These are phyloP conservation scores for Anolis carolinensis DNA, from an alignment of 2,113 vertebrate species.

Conservation along the genomic window DNA sequence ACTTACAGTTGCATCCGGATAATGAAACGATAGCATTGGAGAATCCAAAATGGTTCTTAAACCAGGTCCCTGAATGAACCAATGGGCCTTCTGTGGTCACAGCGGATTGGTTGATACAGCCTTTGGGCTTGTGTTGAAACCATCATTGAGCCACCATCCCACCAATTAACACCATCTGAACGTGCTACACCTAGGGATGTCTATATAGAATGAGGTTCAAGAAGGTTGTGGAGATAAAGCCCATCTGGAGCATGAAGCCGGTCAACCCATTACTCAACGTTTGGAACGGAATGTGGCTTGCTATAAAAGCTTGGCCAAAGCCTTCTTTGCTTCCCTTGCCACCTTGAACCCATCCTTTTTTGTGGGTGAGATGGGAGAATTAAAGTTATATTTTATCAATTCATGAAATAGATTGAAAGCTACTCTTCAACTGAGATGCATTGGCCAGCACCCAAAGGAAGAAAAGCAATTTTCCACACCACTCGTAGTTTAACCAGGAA, in stretches of 20 bases:
- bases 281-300: neutral
- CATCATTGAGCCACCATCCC: too few relatives aligned
- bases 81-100: neutral
- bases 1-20: fast-evolving
- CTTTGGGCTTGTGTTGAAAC: neutral
- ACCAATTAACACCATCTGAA: neutral
- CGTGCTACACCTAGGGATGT: neutral
- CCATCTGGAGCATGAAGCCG: neutral
- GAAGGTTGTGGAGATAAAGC: neutral
- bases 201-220: neutral
- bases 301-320: neutral
- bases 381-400: neutral
- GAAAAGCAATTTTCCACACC: neutral
- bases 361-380: neutral
- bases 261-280: neutral
- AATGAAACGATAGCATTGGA: neutral
- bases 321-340: neutral
- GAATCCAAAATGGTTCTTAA: neutral
- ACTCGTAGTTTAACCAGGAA: too few relatives aligned
- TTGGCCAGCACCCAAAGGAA: neutral
- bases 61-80: neutral
- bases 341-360: neutral
- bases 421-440: neutral
- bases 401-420: neutral
- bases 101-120: neutral